phyloP scores from a whole-genome alignment of 2,113 vertebrate species.

The Pelusios castaneus region DNA sequence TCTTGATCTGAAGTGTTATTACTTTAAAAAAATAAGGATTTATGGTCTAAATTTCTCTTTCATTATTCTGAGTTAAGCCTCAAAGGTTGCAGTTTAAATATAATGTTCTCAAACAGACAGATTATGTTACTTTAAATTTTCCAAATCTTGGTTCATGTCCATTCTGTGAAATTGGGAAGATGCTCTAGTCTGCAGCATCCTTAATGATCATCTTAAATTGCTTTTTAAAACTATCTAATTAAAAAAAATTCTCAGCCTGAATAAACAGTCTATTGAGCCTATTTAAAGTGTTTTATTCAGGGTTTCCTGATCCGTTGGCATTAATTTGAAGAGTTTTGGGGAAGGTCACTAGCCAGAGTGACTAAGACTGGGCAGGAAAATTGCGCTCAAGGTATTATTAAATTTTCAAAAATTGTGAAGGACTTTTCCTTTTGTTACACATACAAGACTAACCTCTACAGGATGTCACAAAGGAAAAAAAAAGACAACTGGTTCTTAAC shows the following conservation, averaged over 20 bases:
- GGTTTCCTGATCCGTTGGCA: neutral
- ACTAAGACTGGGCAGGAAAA: neutral
- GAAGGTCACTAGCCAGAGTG: neutral
- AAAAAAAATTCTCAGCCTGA: neutral
- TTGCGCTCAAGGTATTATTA: too few relatives aligned
- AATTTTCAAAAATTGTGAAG: neutral
- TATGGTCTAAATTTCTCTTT: neutral
- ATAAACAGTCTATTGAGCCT: neutral
- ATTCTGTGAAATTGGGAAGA: neutral
- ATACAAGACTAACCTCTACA: neutral
- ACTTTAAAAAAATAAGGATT: neutral
- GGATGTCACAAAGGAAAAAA: neutral
- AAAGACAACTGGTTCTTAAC: neutral
- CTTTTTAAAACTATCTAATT: neutral
- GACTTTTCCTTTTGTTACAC: accelerated
- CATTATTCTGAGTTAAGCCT: neutral
- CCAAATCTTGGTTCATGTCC: neutral
- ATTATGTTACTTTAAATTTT: neutral
- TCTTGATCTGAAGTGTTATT: neutral
- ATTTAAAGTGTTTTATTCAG: neutral
- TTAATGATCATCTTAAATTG: neutral
- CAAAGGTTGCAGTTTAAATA: neutral
- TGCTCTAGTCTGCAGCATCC: neutral
- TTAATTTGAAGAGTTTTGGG: neutral
- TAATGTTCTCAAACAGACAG: accelerated